Evolutionary conservation across 2,797 vertebrate genomes (phyloP).

Genomic region (Basileuterus tristriatus): DNA sequence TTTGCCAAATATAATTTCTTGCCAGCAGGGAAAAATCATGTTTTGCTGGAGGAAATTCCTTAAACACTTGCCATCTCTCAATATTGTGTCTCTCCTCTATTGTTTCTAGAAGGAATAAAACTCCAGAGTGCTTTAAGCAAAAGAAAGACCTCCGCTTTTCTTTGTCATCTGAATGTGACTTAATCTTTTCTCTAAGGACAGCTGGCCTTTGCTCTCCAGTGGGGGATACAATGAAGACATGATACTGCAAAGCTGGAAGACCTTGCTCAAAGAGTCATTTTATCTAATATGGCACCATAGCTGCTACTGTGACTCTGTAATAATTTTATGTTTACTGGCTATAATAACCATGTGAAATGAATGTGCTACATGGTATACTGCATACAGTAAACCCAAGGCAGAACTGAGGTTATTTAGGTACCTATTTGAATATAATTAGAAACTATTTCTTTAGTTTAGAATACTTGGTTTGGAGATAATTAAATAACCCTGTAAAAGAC

Average conservation of each 20-base stretch:
- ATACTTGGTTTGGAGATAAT: constrained; percentile 11
- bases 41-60: constrained; percentile 45
- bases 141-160: background rate
- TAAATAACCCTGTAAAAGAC: background rate
- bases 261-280: background rate
- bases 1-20: constrained; percentile 31
- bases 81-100: background rate
- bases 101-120: constrained; percentile 57
- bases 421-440: background rate
- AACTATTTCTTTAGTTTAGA: constrained; percentile 15
- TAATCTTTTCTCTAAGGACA: constrained; percentile 34
- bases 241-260: background rate
- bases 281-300: background rate
- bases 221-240: background rate
- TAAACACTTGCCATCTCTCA: constrained; percentile 49
- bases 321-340: constrained; percentile 30
- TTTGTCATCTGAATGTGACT: constrained; percentile 25
- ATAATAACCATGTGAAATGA: background rate
- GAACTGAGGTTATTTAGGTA: constrained; percentile 35
- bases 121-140: constrained; percentile 14
- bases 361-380: background rate
- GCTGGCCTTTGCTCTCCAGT: background rate
- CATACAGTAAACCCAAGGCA: background rate
- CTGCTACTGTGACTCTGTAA: background rate
- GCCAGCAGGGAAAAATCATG: constrained; percentile 53